Base-by-base conservation (phyloP, 2,113 vertebrate species). In the Mugil cephalus region DNA sequence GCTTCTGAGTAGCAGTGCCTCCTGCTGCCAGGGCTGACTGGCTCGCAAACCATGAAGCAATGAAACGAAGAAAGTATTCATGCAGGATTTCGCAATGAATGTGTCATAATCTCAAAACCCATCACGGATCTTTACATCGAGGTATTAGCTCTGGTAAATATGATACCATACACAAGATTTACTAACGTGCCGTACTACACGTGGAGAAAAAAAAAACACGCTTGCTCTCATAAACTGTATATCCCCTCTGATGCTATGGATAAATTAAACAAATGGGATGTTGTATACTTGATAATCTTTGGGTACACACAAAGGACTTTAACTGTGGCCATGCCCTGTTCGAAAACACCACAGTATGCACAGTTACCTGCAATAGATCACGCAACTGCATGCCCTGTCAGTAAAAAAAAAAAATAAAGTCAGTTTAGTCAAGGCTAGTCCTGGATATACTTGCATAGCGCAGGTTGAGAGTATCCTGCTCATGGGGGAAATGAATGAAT, bases 1-100 rank as follows among this genome's bases (percentile, higher is more conserved):
- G 79, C 64, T 58, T 54, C 84, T 92, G 90, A 93, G 89, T 92
- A 93, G 93, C 85, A 70, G 69, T 58, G 81, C 85, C 82, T 89
- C 83, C 87, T 81, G 85, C 76, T 70, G 87, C 83, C 86, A 85
- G 52, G 35, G 30, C 77, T 51, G 69, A 86, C 73, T 65, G 53
- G 46, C 84, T 77, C 84, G 85, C 82, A 82, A 80, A 86, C 69
- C 82, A 74, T 64, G 77, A 85, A 88, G 85, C 51, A 5, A 30
- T 30, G 24, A 30, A 30, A 30, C 5, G 24, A 30, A 3, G 24
- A 30, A 30, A 5, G 24, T 30, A 3, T 30, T 30, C 54, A 87
- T 85, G 79, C 62, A 46, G 78, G 70, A 70, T 89, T 86, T 65
- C 85, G 46, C 73, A 89, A 77, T 59, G n/a, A 58, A 50, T 80